Conservation (phyloP, 2,888 invertebrate genomes). For the Oligia fasciuncula region DNA sequence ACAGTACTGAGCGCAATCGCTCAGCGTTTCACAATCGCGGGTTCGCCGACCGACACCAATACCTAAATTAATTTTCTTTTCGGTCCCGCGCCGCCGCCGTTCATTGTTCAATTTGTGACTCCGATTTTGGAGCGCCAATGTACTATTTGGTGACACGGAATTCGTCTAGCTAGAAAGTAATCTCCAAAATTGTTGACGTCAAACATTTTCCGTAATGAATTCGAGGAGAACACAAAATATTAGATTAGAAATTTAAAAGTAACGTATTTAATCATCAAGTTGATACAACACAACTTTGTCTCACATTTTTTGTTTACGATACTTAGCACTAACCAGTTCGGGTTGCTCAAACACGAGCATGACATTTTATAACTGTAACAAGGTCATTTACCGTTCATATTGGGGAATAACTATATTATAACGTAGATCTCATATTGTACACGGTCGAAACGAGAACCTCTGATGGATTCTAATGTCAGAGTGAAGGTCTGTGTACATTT, state of each 20-base stretch:
- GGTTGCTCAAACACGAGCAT: slow-evolving; percentile 83
- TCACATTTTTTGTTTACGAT: slow-evolving; percentile 70
- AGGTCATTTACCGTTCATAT: slow-evolving; percentile 85
- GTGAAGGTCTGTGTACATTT: slow-evolving; percentile 77
- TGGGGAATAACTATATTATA: slow-evolving; percentile 79
- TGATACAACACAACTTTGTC: slow-evolving; percentile 49
- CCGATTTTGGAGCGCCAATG: slow-evolving; percentile 80
- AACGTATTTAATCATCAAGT: slow-evolving; percentile 51
- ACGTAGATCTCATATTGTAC: slow-evolving; percentile 71
- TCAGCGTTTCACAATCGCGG: slow-evolving; percentile 87
- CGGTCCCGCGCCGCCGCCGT: slow-evolving; percentile 80
- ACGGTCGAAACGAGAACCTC: slow-evolving; percentile 76
- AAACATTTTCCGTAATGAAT: slow-evolving; percentile 21
- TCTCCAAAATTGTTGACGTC: slow-evolving; percentile 67
- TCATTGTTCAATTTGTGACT: slow-evolving; percentile 87
- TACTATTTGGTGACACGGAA: slow-evolving; percentile 79
- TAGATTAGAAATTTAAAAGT: slow-evolving; percentile 22
- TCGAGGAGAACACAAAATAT: slow-evolving; percentile 7
- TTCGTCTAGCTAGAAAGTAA: slow-evolving; percentile 76
- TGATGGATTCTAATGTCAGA: slow-evolving; percentile 80
- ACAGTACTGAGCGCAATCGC: slow-evolving; percentile 87
- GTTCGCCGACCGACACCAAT: slow-evolving; percentile 89
- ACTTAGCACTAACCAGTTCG: slow-evolving; percentile 74
- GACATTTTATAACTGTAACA: slow-evolving; percentile 89
- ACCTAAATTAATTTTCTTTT: slow-evolving; percentile 90